Evolutionary conservation across 2,797 vertebrate species (phyloP), one percentile per base, ranked within the genome.

Genomic region (Gorsachius magnificus): DNA sequence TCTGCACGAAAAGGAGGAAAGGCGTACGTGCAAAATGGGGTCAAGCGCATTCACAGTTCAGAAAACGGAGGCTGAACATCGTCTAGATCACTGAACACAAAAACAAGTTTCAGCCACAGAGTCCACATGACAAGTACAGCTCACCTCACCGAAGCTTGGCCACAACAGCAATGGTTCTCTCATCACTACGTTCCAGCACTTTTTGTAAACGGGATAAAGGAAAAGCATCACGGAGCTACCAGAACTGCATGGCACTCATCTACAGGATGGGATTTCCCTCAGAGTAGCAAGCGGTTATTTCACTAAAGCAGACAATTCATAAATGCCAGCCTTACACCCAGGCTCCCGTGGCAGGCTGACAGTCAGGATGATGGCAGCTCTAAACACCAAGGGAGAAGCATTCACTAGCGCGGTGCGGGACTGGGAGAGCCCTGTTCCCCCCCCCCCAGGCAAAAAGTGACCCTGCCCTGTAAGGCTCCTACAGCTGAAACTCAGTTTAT

Each of bases 331-430:
- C 38, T 83, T 33, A 46, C 16, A 29, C 7, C 7, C 29, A 63
- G 33, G 11, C 28, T 74, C 11, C 63, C 8, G 0, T 10, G 29
- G 25, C 33, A 88, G 38, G 22, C 53, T 66, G 53, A 43, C 29
- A 51, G 24, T 5, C 61, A 60, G 53, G 56, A 24, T 5, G 28
- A 33, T 1, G 3, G 6, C 36, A 65, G 25, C 18, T 80, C 17
- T 20, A 76, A 91, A 76, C 33, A 76, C 5, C 10, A 11, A 45
- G 58, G 24, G 11, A 86, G 22, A 70, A 41, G 25, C 5, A 12
- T 15, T 72, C 22, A 26, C 10, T 17, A 46, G 16, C 26, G 11
- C 0, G 0, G 7, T 15, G 5, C 0, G 0, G 28, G 46, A 29
- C 35, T 35, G 21, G 25, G 29, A 71, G 9, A 70, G 26, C 31